Evolutionary conservation across 2,113 vertebrate genomes (phyloP).

Genomic region (Lagopus muta): DNA sequence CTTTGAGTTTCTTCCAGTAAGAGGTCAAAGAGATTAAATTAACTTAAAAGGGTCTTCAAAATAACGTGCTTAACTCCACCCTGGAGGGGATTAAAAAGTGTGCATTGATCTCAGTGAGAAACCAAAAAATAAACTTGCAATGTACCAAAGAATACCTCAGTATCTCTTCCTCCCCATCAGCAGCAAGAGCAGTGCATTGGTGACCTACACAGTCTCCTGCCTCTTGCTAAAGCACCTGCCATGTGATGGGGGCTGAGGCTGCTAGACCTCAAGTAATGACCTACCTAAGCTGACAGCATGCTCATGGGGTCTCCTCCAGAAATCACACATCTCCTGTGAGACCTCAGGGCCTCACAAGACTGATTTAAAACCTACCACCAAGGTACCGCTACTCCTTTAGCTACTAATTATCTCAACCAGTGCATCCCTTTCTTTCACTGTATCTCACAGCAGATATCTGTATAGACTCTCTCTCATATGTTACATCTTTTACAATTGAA

Average conservation of each 20-base stretch:
- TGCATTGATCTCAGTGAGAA: not conserved
- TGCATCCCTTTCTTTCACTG: not conserved
- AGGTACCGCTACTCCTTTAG: not conserved
- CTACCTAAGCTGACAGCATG: rapidly evolving
- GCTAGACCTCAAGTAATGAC: not conserved
- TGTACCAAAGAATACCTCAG: not conserved
- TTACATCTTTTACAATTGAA: not conserved
- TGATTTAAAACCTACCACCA: not conserved
- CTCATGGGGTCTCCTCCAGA: not conserved
- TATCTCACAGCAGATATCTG: not conserved
- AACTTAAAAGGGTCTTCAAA: not conserved
- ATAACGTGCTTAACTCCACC: not conserved
- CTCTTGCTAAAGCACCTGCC: not conserved
- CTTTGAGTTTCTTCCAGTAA: not conserved
- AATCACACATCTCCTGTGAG: not conserved
- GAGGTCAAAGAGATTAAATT: not conserved
- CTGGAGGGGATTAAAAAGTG: not conserved
- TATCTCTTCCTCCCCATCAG: not conserved
- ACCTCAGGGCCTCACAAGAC: not conserved
- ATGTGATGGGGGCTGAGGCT: rapidly evolving
- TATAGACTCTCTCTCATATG: not conserved
- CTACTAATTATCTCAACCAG: not conserved
- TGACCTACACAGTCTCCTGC: not conserved
- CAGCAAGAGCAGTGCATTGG: rapidly evolving
- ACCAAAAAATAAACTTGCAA: not conserved